phyloP scores from a whole-genome alignment of 2,888 invertebrate genomes.

The Philonicus albiceps region DNA sequence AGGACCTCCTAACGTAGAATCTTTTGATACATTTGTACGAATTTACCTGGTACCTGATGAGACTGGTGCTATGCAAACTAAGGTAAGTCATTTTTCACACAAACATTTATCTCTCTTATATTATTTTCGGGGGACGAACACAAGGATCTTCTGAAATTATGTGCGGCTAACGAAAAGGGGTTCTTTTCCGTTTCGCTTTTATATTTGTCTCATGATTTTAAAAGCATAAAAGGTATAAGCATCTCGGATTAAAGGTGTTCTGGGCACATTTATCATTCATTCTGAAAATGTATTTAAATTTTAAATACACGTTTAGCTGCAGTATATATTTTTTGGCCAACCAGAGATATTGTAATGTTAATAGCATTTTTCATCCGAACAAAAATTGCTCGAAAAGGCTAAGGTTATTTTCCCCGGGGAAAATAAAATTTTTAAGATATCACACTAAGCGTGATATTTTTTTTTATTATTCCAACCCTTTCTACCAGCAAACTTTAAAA shows the following conservation, averaged over 20 bases:
- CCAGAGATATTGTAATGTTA: no score
- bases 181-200: not conserved
- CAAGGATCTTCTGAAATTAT: not conserved
- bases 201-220: not conserved
- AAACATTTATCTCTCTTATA: not conserved
- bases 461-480: not conserved
- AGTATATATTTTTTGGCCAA: not conserved
- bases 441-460: not conserved
- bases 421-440: no score
- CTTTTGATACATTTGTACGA: constrained; percentile 78
- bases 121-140: not conserved
- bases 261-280: not conserved
- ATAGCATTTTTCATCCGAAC: no score
- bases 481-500: not conserved
- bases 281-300: not conserved
- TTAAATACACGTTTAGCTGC: not conserved
- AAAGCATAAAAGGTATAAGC: not conserved
- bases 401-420: no score
- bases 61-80: constrained; percentile 73
- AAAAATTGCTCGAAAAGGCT: no score
- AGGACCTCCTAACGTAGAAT: constrained; percentile 68
- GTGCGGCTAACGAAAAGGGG: not conserved
- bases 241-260: not conserved
- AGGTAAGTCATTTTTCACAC: constrained; percentile 57
- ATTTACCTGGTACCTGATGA: constrained; percentile 78